Conservation (phyloP, 1,140 invertebrate genomes). For the Himalopsyche phryganea region DNA sequence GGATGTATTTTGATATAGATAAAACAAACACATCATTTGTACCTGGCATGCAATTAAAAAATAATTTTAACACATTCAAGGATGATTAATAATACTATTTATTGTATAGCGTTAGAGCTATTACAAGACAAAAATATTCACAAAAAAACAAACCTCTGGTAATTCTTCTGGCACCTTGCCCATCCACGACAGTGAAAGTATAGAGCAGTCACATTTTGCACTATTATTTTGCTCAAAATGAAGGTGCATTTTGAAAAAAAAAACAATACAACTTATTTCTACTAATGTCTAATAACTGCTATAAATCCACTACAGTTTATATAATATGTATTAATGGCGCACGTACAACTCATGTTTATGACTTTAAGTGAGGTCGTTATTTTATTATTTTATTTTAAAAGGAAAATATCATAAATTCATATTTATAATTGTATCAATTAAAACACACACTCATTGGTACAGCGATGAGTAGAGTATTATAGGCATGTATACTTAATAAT, state of each 20-base stretch:
- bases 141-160: constrained; percentile 70
- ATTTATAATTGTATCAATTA: background rate
- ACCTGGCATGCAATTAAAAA: too few species aligned
- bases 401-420: too few species aligned
- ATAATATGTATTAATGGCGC: background rate
- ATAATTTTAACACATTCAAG: too few species aligned
- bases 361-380: too few species aligned
- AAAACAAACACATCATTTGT: too few species aligned
- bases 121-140: constrained; percentile 1
- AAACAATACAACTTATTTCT: background rate
- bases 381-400: too few species aligned
- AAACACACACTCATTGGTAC: background rate
- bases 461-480: too few species aligned
- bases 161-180: constrained; percentile 93
- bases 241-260: constrained; percentile 67
- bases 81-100: too few species aligned
- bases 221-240: constrained; percentile 91
- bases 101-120: too few species aligned
- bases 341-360: background rate
- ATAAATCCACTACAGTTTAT: constrained; percentile 14
- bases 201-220: constrained; percentile 91
- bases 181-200: constrained; percentile 96
- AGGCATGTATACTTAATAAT: too few species aligned
- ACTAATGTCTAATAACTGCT: background rate
- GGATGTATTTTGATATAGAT: too few species aligned